phyloP scores from a whole-genome alignment of 2,888 invertebrate species.

The Resseliella maxima region DNA sequence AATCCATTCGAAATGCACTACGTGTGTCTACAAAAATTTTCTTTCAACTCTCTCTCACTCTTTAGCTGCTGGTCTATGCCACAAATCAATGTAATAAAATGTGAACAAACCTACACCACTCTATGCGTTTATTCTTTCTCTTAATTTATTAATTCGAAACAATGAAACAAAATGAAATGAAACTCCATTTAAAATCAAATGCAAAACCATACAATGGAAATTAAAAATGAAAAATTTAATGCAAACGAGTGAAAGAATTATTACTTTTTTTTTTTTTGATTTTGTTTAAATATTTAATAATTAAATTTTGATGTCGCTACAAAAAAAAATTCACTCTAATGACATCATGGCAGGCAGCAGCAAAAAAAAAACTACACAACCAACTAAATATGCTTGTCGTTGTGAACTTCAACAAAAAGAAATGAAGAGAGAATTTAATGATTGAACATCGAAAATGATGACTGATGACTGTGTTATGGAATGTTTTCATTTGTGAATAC shows the following conservation, averaged over 20 bases:
- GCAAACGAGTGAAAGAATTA: constrained; percentile 9
- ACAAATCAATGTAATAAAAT: constrained; percentile 3
- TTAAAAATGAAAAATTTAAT: not conserved
- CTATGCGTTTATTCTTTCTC: not conserved
- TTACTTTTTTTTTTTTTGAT: not conserved
- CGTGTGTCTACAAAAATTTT: not conserved
- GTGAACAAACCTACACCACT: not conserved
- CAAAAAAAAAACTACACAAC: not conserved
- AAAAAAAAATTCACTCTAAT: constrained; percentile 24
- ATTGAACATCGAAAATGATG: constrained; percentile 47
- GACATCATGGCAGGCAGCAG: constrained; percentile 56
- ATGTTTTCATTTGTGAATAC: constrained; percentile 35
- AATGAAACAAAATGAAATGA: not conserved
- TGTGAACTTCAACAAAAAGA: constrained; percentile 49
- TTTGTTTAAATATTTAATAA: too few relatives aligned
- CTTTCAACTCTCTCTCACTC: not conserved
- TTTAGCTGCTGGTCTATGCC: not conserved
- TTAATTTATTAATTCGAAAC: not conserved
- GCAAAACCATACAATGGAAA: not conserved
- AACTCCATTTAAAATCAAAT: not conserved
- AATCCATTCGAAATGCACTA: not conserved
- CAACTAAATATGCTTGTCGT: constrained; percentile 1
- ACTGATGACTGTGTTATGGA: constrained; percentile 54
- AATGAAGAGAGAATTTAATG: too few relatives aligned
- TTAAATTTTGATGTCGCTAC: constrained; percentile 45